Evolutionary conservation across 2,888 invertebrate species (phyloP), one percentile per base, ranked within the genome.

Genomic region (Salticus scenicus): DNA sequence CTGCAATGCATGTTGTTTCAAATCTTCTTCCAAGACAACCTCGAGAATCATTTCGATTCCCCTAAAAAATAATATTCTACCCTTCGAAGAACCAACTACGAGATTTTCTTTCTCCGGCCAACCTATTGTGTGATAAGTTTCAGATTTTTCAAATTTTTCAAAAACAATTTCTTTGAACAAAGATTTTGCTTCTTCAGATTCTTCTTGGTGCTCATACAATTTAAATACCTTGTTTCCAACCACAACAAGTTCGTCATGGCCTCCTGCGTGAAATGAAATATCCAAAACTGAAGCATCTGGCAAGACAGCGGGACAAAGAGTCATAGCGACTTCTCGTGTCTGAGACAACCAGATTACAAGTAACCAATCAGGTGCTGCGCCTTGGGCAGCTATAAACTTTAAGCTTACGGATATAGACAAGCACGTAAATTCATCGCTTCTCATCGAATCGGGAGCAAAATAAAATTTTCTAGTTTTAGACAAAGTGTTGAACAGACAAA

Each of bases 91-190:
- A 33, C 83, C 20, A 1, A 84, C 83, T 5, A 71, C 83, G 14
- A 84, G 66, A n/a, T 73, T 84, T 63, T 84, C 83, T 14, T 84
- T 84, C 17, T 73, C 57, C 2, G 83, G 71, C 77, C 77, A 84
- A 1, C 64, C 41, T 28, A 77, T 78, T 17, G 83, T 47, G 28
- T 30, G 41, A 37, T 71, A 78, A 10, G 67, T 69, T 14, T 69
- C 72, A 0, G 30, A 28, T 14, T 37, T 66, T 57, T 83, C 83
- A 28, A 73, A 63, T 47, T 84, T 84, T 63, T 84, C 83, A 27
- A 84, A 77, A 20, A 73, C 27, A 7, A 64, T 12, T 51, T 84
- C 77, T 0, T 14, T 12, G 20, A 84, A 84, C 7, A n/a, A 5
- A 0, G n/a, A n/a, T 0, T 27, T 2, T 1, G 30, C 72, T 1